phyloP scores from a whole-genome alignment of 2,888 invertebrate genomes.

The Celastrina argiolus region DNA sequence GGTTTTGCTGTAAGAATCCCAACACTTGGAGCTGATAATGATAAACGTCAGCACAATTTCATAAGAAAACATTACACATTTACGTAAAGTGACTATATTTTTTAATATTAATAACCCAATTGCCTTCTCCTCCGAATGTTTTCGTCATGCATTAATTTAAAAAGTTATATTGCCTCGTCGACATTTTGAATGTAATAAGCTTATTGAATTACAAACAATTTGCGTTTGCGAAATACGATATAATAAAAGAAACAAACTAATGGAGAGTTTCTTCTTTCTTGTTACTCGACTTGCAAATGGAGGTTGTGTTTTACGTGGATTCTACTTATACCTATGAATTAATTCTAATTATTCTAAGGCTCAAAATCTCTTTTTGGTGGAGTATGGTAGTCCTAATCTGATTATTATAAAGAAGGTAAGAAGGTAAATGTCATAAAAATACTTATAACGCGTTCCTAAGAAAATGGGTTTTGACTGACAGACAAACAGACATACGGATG shows the following conservation, averaged over 20 bases:
- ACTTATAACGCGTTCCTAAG: no score
- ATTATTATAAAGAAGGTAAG: no score
- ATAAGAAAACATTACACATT: slow-evolving; percentile 21
- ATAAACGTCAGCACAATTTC: background rate
- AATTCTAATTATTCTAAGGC: no score
- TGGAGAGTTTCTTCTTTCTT: background rate
- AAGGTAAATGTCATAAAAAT: no score
- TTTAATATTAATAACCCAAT: slow-evolving; percentile 35
- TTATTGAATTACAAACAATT: slow-evolving; percentile 29
- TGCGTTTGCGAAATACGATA: background rate
- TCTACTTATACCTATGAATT: no score
- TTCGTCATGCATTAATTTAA: slow-evolving; percentile 65
- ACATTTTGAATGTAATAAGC: slow-evolving; percentile 35
- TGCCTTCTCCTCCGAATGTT: slow-evolving; percentile 41
- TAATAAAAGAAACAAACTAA: slow-evolving; percentile 13
- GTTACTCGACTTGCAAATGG: background rate
- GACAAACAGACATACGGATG: no score
- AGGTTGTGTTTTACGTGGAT: no score
- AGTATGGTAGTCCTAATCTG: no score
- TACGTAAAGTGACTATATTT: slow-evolving; percentile 24
- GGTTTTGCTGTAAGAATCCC: no score
- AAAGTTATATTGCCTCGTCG: slow-evolving; percentile 58
- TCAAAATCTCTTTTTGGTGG: no score
- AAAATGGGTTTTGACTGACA: no score
- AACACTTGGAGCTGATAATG: background rate